Conservation (phyloP, 2,797 vertebrate genomes). For the Pelobates cultripes region DNA sequence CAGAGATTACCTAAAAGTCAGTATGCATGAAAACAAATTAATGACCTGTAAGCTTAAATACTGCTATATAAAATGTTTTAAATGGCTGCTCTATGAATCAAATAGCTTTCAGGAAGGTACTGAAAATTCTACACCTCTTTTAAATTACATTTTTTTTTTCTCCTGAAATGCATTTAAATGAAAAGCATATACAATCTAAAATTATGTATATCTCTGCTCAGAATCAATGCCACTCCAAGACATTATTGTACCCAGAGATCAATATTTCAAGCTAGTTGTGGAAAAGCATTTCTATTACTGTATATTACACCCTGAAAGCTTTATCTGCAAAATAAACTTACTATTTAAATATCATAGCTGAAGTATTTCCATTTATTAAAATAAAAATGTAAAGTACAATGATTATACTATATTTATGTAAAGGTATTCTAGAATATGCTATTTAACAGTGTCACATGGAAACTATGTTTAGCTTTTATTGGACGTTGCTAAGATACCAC, state of each 20-base stretch:
- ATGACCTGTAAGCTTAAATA: conserved; percentile 16
- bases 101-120: not conserved
- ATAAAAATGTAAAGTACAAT: conserved; percentile 88
- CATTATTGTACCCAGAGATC: conserved; percentile 17
- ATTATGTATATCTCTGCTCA: conserved; percentile 28
- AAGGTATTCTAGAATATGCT: conserved; percentile 85
- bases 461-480: conserved; percentile 77
- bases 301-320: conserved; percentile 14
- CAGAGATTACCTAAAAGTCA: conserved; percentile 25
- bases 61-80: conserved; percentile 11
- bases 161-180: conserved; percentile 15
- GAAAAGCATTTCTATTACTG: not conserved
- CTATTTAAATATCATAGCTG: conserved; percentile 73
- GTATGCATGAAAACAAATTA: conserved; percentile 12
- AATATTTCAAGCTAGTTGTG: conserved; percentile 23
- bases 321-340: conserved; percentile 57
- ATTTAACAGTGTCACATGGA: conserved; percentile 76
- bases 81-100: conserved; percentile 7
- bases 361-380: conserved; percentile 83
- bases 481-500: conserved; percentile 97
- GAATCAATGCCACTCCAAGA: conserved; percentile 25
- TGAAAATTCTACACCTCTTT: not conserved
- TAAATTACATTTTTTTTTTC: not conserved
- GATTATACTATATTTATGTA: conserved; percentile 81
- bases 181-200: conserved; percentile 26